Percentiles rank a stretch among this genome's conserved stretches.
These are phyloP conservation scores for Thereva unica DNA, from an alignment of 2,888 invertebrate species.

Conservation along the genomic window DNA sequence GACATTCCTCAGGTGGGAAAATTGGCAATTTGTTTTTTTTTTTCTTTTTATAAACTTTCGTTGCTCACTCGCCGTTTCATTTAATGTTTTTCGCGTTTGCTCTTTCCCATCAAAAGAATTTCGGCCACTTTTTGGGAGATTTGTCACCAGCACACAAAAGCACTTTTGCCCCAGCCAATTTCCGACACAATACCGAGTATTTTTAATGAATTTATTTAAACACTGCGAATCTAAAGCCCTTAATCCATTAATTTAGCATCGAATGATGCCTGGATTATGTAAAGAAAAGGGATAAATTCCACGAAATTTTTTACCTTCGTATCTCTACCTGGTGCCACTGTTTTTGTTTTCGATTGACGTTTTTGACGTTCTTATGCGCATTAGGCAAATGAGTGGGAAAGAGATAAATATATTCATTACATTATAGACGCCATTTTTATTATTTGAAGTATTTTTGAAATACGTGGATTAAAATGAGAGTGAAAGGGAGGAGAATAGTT, in stretches of 20 bases:
- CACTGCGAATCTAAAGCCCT: neutral
- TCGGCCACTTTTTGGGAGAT: too few relatives aligned
- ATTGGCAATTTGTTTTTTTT: neutral
- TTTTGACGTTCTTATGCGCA: neutral
- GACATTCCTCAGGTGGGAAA: slow-evolving; percentile 21
- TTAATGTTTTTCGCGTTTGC: slow-evolving; percentile 4
- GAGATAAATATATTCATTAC: neutral
- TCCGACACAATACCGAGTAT: too few relatives aligned
- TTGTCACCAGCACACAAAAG: too few relatives aligned
- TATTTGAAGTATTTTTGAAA: too few relatives aligned
- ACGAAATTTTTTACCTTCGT: slow-evolving; percentile 5
- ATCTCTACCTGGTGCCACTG: slow-evolving; percentile 15
- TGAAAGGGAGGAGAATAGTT: too few relatives aligned
- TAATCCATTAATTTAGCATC: neutral
- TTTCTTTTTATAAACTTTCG: too few relatives aligned
- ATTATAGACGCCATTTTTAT: neutral
- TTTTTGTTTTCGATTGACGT: slow-evolving; percentile 28
- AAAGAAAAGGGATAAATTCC: slow-evolving; percentile 7
- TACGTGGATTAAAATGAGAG: too few relatives aligned
- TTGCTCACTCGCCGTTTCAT: too few relatives aligned
- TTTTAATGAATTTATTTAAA: slow-evolving; percentile 1
- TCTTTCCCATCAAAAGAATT: neutral
- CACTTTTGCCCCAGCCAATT: too few relatives aligned
- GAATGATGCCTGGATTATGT: slow-evolving; percentile 12
- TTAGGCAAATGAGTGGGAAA: too few relatives aligned